A percentile compares a stretch with the other conserved stretches of the same genome.
Conservation (phyloP, 2,888 invertebrate species). For the Drosophila paramelanica region DNA sequence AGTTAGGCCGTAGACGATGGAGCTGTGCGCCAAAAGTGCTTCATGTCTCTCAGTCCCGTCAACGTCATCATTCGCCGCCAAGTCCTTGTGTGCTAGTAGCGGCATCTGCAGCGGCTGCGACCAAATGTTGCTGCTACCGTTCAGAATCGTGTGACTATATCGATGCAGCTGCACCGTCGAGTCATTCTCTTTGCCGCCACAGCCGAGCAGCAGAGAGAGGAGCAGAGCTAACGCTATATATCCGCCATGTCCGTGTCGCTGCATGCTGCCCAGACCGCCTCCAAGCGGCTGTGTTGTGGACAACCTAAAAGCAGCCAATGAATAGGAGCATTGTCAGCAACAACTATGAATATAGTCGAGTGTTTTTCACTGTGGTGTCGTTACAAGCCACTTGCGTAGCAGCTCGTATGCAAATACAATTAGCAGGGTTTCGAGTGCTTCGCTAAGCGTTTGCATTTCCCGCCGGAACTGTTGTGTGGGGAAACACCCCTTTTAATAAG, state of each 20-base stretch:
- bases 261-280: slow-evolving; percentile 31
- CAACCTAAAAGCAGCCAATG: slow-evolving; percentile 41
- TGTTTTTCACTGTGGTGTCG: slow-evolving; percentile 26
- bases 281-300: slow-evolving; percentile 16
- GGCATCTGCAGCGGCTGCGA: neutral
- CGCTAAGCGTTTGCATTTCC: slow-evolving; percentile 13
- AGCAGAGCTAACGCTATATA: slow-evolving; percentile 14
- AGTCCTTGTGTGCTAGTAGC: slow-evolving; percentile 12
- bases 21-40: slow-evolving; percentile 70
- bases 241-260: slow-evolving; percentile 28
- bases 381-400: slow-evolving; percentile 28
- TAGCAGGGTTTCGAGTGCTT: slow-evolving; percentile 27
- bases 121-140: slow-evolving; percentile 38
- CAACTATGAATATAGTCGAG: slow-evolving; percentile 28
- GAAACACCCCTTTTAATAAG: neutral
- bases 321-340: slow-evolving; percentile 44
- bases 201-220: slow-evolving; percentile 3
- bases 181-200: slow-evolving; percentile 27
- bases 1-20: slow-evolving; percentile 83
- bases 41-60: slow-evolving; percentile 28
- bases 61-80: neutral
- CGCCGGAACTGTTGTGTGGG: slow-evolving; percentile 26
- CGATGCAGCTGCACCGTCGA: slow-evolving; percentile 32
- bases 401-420: slow-evolving; percentile 48
- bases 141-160: slow-evolving; percentile 16